Conservation (phyloP, 1,140 invertebrate genomes). For the Drosophila gunungcola region DNA sequence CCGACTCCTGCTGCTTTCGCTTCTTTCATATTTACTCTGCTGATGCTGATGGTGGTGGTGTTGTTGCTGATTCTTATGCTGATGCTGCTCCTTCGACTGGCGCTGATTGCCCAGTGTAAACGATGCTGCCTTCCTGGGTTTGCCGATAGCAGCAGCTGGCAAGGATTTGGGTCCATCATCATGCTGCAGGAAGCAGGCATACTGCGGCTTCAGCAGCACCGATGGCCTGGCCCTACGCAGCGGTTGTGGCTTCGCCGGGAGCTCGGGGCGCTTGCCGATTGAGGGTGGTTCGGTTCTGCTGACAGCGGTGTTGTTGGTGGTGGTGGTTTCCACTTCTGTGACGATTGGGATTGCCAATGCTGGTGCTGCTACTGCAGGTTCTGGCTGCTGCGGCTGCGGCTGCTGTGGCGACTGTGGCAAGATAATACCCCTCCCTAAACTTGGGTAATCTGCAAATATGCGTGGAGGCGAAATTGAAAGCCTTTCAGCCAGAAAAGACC, state of each 20-base stretch:
- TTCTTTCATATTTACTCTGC: conserved; percentile 46
- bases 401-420: conserved; percentile 63
- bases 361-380: conserved; percentile 29
- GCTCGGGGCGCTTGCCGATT: conserved; percentile 27
- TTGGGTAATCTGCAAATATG: conserved; percentile 84
- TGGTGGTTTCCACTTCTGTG: conserved; percentile 7
- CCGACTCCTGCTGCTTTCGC: conserved; percentile 14
- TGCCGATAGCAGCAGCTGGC: conserved; percentile 1
- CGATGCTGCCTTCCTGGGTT: conserved; percentile 62
- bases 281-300: conserved; percentile 13
- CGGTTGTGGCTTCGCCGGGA: conserved; percentile 16
- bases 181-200: conserved; percentile 75
- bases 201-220: conserved; percentile 75
- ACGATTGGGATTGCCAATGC: neutral
- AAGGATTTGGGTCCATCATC: conserved; percentile 44
- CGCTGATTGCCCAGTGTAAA: conserved; percentile 43
- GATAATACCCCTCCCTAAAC: conserved; percentile 83
- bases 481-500: conserved; percentile 33
- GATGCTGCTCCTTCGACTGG: conserved; percentile 29
- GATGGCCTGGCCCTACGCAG: conserved; percentile 58
- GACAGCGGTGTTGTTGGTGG: conserved; percentile 10
- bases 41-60: conserved; percentile 11
- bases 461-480: conserved; percentile 58
- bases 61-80: neutral
- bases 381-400: conserved; percentile 25